These are phyloP conservation scores for Himalopsyche phryganea DNA, from an alignment of 1,140 invertebrate species.

Conservation along the genomic window DNA sequence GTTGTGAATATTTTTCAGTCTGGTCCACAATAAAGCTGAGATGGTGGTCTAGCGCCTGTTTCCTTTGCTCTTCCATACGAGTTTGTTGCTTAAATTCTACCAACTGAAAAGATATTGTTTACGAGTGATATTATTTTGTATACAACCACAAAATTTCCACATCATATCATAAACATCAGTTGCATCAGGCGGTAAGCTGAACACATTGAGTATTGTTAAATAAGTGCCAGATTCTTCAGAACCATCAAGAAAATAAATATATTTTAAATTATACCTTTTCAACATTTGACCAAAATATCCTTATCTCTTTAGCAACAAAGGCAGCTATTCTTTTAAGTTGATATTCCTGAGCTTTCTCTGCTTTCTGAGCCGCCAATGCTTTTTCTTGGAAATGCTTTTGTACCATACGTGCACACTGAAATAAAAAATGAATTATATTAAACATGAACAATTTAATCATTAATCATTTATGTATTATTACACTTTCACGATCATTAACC, in stretches of 20 bases:
- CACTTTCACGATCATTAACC: no score
- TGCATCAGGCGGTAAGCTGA: no score
- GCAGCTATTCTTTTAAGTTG: slow-evolving; percentile 83
- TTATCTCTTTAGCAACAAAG: slow-evolving; percentile 89
- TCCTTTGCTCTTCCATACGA: slow-evolving; percentile 89
- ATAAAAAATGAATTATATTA: slow-evolving; percentile 12
- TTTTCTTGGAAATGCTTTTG: slow-evolving; percentile 96
- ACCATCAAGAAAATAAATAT: no score
- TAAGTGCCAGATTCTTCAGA: no score
- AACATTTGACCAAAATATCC: slow-evolving; percentile 94
- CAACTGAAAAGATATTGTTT: slow-evolving; percentile 62
- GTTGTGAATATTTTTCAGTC: slow-evolving; percentile 95
- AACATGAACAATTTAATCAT: background rate
- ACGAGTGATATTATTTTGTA: no score
- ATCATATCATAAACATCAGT: slow-evolving; percentile 91
- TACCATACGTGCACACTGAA: slow-evolving; percentile 78
- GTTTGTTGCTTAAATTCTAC: slow-evolving; percentile 94
- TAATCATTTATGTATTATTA: background rate
- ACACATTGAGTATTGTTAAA: no score
- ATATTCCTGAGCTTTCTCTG: slow-evolving; percentile 87
- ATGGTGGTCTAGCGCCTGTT: slow-evolving; percentile 94
- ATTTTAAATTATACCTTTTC: no score
- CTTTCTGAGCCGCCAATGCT: slow-evolving; percentile 80
- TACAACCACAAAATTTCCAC: slow-evolving; percentile 60
- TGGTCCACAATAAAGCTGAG: slow-evolving; percentile 98